Evolutionary conservation across 64 coral and sea anemone genomes (phyloP).

Genomic region (Pocillopora verrucosa): DNA sequence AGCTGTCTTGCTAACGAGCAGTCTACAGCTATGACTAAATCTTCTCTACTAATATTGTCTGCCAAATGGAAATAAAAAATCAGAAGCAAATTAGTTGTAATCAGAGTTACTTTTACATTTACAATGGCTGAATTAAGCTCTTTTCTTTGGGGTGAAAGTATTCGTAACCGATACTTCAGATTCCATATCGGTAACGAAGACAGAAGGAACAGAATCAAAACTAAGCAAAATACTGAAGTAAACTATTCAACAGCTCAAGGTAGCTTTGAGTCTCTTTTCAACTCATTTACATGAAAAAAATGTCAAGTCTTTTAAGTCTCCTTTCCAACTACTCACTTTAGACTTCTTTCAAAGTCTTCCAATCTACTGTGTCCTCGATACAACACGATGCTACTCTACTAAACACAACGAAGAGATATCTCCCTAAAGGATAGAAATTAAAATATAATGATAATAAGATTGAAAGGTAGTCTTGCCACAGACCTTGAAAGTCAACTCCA

Average conservation of each 20-base stretch:
- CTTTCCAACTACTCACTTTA: no score
- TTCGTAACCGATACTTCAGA: no score
- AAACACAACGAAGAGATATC: not conserved
- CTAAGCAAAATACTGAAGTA: no score
- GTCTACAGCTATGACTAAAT: slow-evolving; percentile 76
- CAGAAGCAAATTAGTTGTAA: not conserved
- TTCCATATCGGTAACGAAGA: no score
- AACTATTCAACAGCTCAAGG: no score
- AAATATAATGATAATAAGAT: not conserved
- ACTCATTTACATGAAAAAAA: no score
- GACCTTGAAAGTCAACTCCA: slow-evolving; percentile 71
- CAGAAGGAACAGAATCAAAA: no score
- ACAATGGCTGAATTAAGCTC: not conserved
- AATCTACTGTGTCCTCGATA: no score
- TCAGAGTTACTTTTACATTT: not conserved
- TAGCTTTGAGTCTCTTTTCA: no score
- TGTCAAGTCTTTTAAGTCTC: no score
- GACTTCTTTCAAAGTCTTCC: no score
- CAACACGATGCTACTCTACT: not conserved
- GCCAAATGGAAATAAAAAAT: slow-evolving; percentile 4
- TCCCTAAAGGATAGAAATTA: not conserved
- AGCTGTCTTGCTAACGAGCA: slow-evolving; percentile 59
- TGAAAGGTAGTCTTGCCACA: not conserved
- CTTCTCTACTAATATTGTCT: slow-evolving; percentile 63
- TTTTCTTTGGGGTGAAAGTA: no score